Conservation (phyloP, 1,140 invertebrate species). For the Drosophila repletoides region DNA sequence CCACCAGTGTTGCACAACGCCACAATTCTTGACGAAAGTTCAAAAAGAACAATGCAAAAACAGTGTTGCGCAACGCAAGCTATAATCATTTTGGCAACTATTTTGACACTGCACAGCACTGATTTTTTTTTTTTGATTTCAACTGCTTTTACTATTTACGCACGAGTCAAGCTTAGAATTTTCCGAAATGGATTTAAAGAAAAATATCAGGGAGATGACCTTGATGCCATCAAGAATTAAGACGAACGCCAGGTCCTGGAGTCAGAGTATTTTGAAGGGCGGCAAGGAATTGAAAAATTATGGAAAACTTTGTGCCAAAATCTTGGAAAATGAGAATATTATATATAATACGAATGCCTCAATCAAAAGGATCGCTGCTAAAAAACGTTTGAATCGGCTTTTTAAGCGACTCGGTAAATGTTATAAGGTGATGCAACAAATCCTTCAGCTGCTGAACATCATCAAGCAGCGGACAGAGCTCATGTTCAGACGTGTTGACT, state of each 20-base stretch:
- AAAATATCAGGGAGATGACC: not conserved
- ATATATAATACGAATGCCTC: not conserved
- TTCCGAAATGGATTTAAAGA: not conserved
- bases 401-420: not conserved
- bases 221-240: not conserved
- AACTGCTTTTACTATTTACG: too few species aligned
- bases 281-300: not conserved
- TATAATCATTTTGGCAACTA: too few species aligned
- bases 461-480: constrained; percentile 1
- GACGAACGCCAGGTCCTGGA: constrained; percentile 2
- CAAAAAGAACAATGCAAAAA: too few species aligned
- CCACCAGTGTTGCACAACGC: too few species aligned
- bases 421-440: not conserved
- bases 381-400: not conserved
- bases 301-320: not conserved
- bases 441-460: not conserved
- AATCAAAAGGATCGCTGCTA: not conserved
- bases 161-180: too few species aligned
- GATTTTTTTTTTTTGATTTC: too few species aligned
- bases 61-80: too few species aligned
- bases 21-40: too few species aligned
- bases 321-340: constrained; percentile 3
- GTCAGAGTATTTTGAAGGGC: not conserved
- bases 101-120: too few species aligned
- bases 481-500: constrained; percentile 8